phyloP scores from a whole-genome alignment of 2,888 invertebrate species.

The Parnassius orleans region DNA sequence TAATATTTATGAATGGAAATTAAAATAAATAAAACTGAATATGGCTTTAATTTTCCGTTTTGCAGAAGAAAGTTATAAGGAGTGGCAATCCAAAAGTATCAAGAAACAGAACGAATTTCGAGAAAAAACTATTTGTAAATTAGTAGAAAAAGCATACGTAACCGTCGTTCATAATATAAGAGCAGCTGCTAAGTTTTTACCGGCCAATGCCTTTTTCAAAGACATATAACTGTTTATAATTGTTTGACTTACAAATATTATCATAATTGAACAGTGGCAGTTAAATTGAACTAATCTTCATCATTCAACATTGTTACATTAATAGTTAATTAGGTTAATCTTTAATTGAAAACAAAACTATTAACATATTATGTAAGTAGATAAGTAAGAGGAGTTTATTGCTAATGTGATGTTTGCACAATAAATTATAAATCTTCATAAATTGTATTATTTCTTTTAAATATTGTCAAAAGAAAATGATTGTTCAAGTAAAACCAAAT shows the following conservation, averaged over 20 bases:
- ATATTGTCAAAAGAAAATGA: no score
- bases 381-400: conserved; percentile 10
- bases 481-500: no score
- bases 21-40: no score
- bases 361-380: neutral
- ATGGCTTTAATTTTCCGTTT: neutral
- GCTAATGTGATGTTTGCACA: conserved; percentile 11
- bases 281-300: no score
- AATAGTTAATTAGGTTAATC: neutral
- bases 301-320: conserved; percentile 12
- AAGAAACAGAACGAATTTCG: conserved; percentile 29
- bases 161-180: conserved; percentile 61
- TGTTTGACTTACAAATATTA: neutral
- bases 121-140: conserved; percentile 43
- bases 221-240: conserved; percentile 40
- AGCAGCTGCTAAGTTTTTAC: conserved; percentile 52
- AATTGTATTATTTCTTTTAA: no score
- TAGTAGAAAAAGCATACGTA: conserved; percentile 49
- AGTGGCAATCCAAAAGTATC: conserved; percentile 36
- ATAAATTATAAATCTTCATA: conserved; percentile 5
- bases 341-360: conserved; percentile 13
- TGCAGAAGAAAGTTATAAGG: conserved; percentile 28
- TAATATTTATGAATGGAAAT: no score
- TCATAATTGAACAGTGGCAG: no score
- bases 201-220: conserved; percentile 56